These are phyloP conservation scores for Phalacrocorax pelagicus DNA, from an alignment of 2,113 vertebrate species.

Conservation along the genomic window DNA sequence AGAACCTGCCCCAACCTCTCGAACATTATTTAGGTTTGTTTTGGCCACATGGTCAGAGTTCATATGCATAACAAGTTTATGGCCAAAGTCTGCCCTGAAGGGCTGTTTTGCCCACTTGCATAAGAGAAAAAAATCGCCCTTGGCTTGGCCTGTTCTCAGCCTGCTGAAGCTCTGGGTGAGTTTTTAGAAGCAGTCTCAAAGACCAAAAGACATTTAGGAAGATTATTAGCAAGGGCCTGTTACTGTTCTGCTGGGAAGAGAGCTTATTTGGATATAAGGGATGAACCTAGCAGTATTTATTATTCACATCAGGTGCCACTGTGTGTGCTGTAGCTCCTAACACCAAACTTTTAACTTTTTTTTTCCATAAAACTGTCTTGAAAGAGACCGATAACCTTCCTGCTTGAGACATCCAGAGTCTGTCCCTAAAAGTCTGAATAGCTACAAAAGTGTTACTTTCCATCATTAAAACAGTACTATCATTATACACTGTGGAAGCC, in stretches of 20 bases:
- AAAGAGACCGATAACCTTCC: neutral
- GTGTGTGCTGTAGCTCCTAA: neutral
- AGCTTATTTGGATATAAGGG: neutral
- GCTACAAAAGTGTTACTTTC: neutral
- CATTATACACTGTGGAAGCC: neutral
- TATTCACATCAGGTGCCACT: neutral
- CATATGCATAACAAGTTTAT: neutral
- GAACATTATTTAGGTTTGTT: neutral
- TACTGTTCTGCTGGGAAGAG: neutral
- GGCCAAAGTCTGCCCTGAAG: constrained; percentile 25
- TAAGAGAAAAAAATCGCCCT: neutral
- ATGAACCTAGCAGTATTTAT: neutral
- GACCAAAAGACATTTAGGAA: neutral
- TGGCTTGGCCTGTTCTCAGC: neutral
- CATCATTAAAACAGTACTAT: neutral
- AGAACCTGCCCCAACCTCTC: neutral
- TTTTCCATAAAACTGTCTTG: neutral
- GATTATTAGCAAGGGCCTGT: neutral
- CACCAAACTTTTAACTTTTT: neutral
- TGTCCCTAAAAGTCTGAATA: neutral
- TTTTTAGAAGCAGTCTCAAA: neutral
- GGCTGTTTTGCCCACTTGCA: neutral
- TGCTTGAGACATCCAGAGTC: neutral
- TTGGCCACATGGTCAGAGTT: constrained; percentile 3
- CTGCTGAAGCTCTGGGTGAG: neutral